Evolutionary conservation across 1,140 invertebrate genomes (phyloP).

Genomic region (Whitmania pigra): DNA sequence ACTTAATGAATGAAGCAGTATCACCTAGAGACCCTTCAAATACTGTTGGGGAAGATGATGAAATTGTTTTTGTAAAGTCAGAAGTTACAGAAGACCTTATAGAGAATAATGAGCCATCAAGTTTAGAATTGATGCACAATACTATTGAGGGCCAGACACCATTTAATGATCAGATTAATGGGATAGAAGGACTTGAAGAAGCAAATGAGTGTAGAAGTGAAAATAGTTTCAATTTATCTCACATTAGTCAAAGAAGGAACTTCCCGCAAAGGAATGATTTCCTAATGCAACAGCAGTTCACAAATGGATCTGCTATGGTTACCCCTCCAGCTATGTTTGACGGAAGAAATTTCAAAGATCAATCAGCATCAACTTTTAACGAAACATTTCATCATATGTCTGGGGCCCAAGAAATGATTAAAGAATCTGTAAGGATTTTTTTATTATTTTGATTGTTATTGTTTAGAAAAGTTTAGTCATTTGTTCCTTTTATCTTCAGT

Average conservation of each 20-base stretch:
- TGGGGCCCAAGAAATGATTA: slow-evolving; percentile 6
- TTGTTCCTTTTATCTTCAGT: background rate
- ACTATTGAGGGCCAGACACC: no score
- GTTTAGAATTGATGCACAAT: no score
- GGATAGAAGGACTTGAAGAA: no score
- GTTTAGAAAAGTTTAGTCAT: background rate
- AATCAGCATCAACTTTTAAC: background rate
- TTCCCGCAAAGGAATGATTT: no score
- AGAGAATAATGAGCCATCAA: background rate
- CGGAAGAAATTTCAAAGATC: no score
- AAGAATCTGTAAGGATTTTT: slow-evolving; percentile 5
- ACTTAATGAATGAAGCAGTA: slow-evolving; percentile 1
- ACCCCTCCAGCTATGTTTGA: no score
- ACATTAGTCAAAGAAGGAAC: no score
- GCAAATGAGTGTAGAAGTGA: no score
- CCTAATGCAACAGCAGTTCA: no score
- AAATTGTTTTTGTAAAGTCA: slow-evolving; percentile 11
- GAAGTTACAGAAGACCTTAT: slow-evolving; percentile 6
- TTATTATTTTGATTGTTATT: background rate
- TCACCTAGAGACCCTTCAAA: background rate
- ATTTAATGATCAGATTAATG: no score
- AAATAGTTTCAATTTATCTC: no score
- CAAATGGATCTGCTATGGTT: no score
- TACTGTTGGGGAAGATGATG: background rate
- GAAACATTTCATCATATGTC: slow-evolving; percentile 5